Base-by-base conservation (phyloP, 64 coral and sea anemone genomes). In the Catalaphyllia jardinei region DNA sequence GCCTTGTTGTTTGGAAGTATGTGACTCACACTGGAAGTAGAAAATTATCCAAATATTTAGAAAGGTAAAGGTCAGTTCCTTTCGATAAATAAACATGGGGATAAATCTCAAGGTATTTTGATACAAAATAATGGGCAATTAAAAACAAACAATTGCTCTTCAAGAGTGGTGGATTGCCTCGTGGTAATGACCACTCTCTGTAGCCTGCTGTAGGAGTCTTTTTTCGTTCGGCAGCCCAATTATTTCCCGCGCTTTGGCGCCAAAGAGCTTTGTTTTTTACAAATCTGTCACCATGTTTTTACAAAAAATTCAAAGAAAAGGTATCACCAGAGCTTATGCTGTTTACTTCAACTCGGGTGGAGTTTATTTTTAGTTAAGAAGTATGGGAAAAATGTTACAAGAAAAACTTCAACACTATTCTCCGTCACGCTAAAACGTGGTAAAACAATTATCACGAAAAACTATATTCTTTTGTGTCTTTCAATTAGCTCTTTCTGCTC, bases 391-490 rank as follows among this genome's bases (percentile, higher is more conserved):
- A 77, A 77, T 77, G 39, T 77, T 22, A 19, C 49, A 4, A 22
- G 33, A 51, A 77, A 77, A 42, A n/a, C 17, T 8, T 62, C 19
- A 67, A 29, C 22, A 24, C 74, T 10, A 24, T 50, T 76, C 22
- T 46, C 5, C 19, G 24, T 49, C 38, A 77, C 22, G 39, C 19
- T n/a, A 28, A 55, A 55, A 52, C 49, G 50, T 67, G 80, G 60
- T 83, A 35, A 67, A 83, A 62, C 28, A 83, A 83, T 83, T 83
- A 83, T 67, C 30, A 50, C 42, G 42, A 46, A 46, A 46, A 46
- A 46, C 4, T 15, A 73, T 29, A 27, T 14, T 31, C n/a, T 13
- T 29, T 73, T 30, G 14, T 30, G 29, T 9, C 35, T 1, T 49
- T 50, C 33, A 42, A 50, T 5, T 20, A 77, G 20, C 8, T 50